phyloP scores from a whole-genome alignment of 2,888 invertebrate genomes.

The Boloria selene region DNA sequence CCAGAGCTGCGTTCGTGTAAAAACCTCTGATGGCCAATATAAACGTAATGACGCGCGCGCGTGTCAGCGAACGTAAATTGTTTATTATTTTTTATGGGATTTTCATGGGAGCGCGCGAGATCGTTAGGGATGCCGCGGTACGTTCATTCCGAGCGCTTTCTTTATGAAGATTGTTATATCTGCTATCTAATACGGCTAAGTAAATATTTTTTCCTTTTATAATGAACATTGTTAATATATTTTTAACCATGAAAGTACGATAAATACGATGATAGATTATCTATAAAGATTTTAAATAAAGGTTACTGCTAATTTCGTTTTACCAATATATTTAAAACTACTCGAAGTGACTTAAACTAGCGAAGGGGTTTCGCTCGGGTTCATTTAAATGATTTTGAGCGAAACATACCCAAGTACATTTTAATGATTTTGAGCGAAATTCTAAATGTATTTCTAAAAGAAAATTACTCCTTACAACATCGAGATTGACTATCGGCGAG shows the following conservation, averaged over 20 bases:
- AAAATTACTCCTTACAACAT: too few relatives aligned
- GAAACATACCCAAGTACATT: too few relatives aligned
- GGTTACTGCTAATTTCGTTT: too few relatives aligned
- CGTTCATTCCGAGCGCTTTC: slow-evolving; percentile 27
- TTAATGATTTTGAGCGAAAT: too few relatives aligned
- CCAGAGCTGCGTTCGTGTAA: slow-evolving; percentile 45
- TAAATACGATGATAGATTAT: too few relatives aligned
- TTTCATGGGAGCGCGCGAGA: slow-evolving; percentile 59
- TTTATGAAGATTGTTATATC: slow-evolving; percentile 30
- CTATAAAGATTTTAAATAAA: neutral
- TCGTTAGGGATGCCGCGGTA: slow-evolving; percentile 50
- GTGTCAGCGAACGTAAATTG: slow-evolving; percentile 79
- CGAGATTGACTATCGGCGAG: too few relatives aligned
- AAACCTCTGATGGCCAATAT: slow-evolving; percentile 54
- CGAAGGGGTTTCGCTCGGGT: too few relatives aligned
- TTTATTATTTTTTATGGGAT: slow-evolving; percentile 80
- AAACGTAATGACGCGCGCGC: slow-evolving; percentile 66
- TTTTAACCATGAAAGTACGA: neutral
- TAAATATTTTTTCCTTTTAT: slow-evolving; percentile 13
- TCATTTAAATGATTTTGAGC: too few relatives aligned
- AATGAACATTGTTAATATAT: neutral
- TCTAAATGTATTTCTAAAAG: too few relatives aligned
- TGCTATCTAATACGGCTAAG: slow-evolving; percentile 19
- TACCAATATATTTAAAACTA: too few relatives aligned
- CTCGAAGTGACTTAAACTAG: too few relatives aligned